Conservation (phyloP, 2,888 invertebrate species). For the Drymonia ruficornis region DNA sequence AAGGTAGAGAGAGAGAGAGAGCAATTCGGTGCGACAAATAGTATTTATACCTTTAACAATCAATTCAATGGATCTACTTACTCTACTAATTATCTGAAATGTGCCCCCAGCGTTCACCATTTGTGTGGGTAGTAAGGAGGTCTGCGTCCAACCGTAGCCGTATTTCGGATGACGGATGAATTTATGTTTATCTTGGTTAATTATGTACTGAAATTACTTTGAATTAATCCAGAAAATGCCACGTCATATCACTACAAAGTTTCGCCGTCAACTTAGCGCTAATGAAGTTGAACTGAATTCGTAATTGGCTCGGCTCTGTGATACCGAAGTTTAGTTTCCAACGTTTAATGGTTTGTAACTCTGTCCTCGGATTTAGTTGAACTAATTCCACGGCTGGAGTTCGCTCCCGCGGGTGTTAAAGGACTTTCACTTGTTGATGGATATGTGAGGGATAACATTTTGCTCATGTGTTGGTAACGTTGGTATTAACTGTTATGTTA, state of each 20-base stretch:
- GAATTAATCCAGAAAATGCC: neutral
- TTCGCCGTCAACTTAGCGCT: slow-evolving; percentile 13
- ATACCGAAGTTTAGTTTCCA: slow-evolving; percentile 57
- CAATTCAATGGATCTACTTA: too few relatives aligned
- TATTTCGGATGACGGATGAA: too few relatives aligned
- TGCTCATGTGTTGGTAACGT: neutral
- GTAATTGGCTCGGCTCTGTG: slow-evolving; percentile 55
- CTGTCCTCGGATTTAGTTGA: slow-evolving; percentile 54
- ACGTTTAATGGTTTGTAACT: slow-evolving; percentile 60
- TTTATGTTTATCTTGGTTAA: too few relatives aligned
- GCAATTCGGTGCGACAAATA: too few relatives aligned
- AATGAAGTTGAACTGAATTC: slow-evolving; percentile 54
- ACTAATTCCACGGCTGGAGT: slow-evolving; percentile 52
- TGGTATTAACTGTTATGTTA: too few relatives aligned
- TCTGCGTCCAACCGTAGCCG: too few relatives aligned
- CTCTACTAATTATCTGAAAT: too few relatives aligned
- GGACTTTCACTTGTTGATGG: slow-evolving; percentile 41
- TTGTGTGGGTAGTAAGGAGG: too few relatives aligned
- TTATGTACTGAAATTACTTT: too few relatives aligned
- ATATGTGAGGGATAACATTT: neutral
- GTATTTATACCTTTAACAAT: too few relatives aligned
- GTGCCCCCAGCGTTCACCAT: too few relatives aligned
- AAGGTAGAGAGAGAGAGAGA: too few relatives aligned
- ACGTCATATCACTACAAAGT: neutral
- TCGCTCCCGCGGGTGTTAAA: slow-evolving; percentile 40